Base-by-base conservation (phyloP, 1,140 invertebrate species). In the Brevipalpus yothersi region DNA sequence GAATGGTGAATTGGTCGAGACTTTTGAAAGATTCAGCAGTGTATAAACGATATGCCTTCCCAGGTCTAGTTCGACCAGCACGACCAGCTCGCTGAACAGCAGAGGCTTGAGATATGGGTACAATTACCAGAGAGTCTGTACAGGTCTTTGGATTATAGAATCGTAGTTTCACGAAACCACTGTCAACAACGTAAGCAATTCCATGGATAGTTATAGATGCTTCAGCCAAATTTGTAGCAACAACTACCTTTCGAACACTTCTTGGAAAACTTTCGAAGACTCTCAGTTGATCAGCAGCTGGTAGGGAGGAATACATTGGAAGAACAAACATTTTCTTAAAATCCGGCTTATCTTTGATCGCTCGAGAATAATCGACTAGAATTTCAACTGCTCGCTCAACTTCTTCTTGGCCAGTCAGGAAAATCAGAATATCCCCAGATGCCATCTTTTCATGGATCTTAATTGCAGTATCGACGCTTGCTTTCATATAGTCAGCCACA, bases 141-240 rank as follows among this genome's bases (percentile, higher is more conserved):
- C 83, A 81, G 15, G 84, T 82, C 40, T 81, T 77, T 0, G 81
- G 76, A 68, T 94, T 87, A 68, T 84, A 93, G 75, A 86, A 91
- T 41, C 84, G 82, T 56, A 93, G 70, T 75, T 97, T 98, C n/a
- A 92, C 86, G 74, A 92, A 98, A 42, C 56, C 56, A 54, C 49
- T 40, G 41, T 63, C 62, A 12, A 60, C 62, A 63, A 72, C 83
- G 70, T 91, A 93, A 61, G 83, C 80, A 65, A 99, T 84, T 45
- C 91, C 90, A 56, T 81, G 80, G 61, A 89, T 84, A 9, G 85
- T 89, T 23, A 98, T 80, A 7, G 91, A 96, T 0, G 93, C 90
- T 74, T 98, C 94, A 0, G 93, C 93, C 59, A 98, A 89, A 70
- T 98, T 98, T 4, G 94, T 99, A 0, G 93, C 85, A 17, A 97